A percentile compares a stretch with the other conserved stretches of the same genome.
Evolutionary conservation across 2,113 vertebrate genomes (phyloP).

Genomic region (Brachypteracias leptosomus): DNA sequence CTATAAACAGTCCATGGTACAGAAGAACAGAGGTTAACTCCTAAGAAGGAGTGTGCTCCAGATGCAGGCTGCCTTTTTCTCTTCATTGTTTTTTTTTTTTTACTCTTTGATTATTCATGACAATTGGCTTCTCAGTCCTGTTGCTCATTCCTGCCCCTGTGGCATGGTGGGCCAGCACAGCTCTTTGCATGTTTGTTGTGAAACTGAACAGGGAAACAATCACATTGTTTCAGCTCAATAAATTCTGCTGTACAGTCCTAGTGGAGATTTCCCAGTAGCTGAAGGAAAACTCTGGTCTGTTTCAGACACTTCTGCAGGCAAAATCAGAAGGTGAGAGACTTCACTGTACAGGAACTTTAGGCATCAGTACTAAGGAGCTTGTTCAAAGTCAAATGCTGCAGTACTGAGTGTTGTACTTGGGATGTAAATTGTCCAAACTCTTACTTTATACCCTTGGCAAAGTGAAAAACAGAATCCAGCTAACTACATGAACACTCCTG

Average conservation of each 20-base stretch:
- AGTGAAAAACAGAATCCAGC: background rate
- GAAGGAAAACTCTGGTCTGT: background rate
- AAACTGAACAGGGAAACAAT: background rate
- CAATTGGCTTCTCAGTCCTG: background rate
- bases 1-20: background rate
- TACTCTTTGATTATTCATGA: background rate
- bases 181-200: background rate
- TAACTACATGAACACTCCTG: background rate
- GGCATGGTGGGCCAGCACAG: background rate
- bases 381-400: background rate
- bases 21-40: background rate
- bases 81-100: background rate
- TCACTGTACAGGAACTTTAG: background rate
- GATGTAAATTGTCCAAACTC: background rate
- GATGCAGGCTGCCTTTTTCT: background rate
- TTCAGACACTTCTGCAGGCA: background rate
- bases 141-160: background rate
- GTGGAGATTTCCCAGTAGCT: background rate
- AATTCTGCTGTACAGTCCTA: background rate
- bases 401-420: background rate
- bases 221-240: background rate
- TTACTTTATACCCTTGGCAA: background rate
- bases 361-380: background rate
- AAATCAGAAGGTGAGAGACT: background rate
- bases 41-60: background rate